Base-by-base conservation (phyloP, 2,888 invertebrate genomes). In the Nemurella pictetii region DNA sequence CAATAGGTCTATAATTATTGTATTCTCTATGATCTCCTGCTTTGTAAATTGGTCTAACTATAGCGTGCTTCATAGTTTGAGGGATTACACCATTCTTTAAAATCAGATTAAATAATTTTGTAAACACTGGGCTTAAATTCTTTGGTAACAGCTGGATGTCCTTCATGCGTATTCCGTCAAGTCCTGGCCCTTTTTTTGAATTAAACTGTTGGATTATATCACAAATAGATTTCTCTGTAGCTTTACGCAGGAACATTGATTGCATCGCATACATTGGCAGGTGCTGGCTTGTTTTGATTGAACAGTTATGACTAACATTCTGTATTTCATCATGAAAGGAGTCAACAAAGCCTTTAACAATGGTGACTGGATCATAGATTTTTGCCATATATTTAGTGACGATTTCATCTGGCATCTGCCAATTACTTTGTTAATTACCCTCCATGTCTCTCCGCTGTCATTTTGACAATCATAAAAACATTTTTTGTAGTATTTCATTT, bases 401-500 rank as follows among this genome's bases (percentile, higher is more conserved):
- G 55, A 55, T 55, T 55, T 55, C 55, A 55, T 55, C 55, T 55
- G 55, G 55, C 20, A 20, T 55, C 20, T 55, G 55, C 20, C 55
- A 20, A 7, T 55, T 20, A 55, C 20, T 12, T 55, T 20, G 55
- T 12, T 55, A 55, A 55, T 55, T 55, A 55, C 55, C 20, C 55
- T 55, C 55, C 55, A 55, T 12, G 20, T 55, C 20, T 55, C 55
- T 55, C 2, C 3, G 15, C 55, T 55, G 20, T 55, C 55, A 55
- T 55, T 55, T 55, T 55, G 55, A 81, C 30, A 81, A 81, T 27
- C 32, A 30, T 30, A 9, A 35, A 29, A 29, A 81, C 32, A 81
- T 30, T 81, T 81, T 81, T 26, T 81, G 36, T 81, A 81, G 5
- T 29, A 35, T 81, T 4, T 81, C 29, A 28, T 81, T 30, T 81